Conservation (phyloP, 2,113 vertebrate genomes). For the Mionectes macconnelli region DNA sequence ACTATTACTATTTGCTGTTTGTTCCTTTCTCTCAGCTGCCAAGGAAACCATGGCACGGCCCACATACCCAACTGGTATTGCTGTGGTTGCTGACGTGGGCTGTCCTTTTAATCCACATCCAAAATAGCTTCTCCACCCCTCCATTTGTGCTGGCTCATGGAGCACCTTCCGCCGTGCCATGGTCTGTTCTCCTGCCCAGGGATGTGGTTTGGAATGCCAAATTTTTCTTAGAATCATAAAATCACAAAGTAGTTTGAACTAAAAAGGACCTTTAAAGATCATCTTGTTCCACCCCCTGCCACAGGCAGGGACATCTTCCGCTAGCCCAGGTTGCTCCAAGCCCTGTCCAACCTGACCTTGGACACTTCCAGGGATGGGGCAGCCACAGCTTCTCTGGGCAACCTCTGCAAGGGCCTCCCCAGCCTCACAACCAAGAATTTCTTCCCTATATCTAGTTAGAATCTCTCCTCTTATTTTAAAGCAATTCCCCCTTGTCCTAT, state of each 20-base stretch:
- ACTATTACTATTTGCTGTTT: neutral
- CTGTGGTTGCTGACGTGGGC: neutral
- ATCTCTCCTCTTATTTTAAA: neutral
- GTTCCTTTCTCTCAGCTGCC: conserved; percentile 2
- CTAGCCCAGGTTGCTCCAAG: neutral
- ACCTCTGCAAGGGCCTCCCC: neutral
- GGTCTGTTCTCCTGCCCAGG: neutral
- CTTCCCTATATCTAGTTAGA: neutral
- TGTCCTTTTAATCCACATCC: neutral
- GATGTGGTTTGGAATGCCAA: neutral
- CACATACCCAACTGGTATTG: neutral
- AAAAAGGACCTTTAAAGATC: neutral
- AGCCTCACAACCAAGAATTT: neutral
- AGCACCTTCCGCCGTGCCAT: neutral
- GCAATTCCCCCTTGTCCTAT: neutral
- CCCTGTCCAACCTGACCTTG: fast-evolving
- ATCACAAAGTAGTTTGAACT: neutral
- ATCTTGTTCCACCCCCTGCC: neutral
- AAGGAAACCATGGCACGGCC: neutral
- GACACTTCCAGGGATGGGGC: neutral
- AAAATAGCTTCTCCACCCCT: neutral
- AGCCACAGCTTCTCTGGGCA: neutral
- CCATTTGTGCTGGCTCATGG: neutral
- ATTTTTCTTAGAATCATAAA: neutral
- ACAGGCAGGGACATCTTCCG: neutral